phyloP scores from a whole-genome alignment of 2,797 vertebrate genomes.

The Silurus aristotelis region DNA sequence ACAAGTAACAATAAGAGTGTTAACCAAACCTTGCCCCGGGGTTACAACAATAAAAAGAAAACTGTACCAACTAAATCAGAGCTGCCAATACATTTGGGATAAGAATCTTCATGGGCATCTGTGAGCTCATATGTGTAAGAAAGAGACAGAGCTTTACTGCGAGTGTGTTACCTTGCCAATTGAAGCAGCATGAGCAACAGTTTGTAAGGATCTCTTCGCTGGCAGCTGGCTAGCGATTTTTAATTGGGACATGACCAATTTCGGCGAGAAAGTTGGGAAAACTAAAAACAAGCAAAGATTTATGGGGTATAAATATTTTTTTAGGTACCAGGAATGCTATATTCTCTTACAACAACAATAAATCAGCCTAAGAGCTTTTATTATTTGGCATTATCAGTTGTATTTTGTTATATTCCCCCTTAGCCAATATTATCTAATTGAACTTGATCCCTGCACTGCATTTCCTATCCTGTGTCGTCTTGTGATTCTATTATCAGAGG shows the following conservation, averaged over 20 bases:
- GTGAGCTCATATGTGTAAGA: neutral
- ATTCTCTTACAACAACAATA: neutral
- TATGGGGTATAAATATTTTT: neutral
- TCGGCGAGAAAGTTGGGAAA: neutral
- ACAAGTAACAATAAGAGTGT: no score
- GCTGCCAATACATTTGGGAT: no score
- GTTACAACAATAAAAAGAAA: no score
- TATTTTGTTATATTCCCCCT: conserved; percentile 26
- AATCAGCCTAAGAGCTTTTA: neutral
- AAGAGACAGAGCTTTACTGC: neutral
- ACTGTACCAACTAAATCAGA: no score
- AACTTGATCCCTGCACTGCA: conserved; percentile 15
- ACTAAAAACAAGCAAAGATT: neutral
- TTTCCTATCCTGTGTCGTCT: conserved; percentile 33
- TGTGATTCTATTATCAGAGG: conserved; percentile 51
- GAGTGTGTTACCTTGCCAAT: neutral
- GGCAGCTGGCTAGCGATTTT: neutral
- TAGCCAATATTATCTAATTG: conserved; percentile 38
- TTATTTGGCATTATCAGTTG: neutral
- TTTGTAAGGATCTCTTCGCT: neutral
- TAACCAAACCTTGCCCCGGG: no score
- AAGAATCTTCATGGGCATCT: neutral
- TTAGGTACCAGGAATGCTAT: neutral
- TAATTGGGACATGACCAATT: neutral
- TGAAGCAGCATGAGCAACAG: neutral